A percentile compares a stretch with the other conserved stretches of the same genome.
Conservation (phyloP, 1,140 invertebrate species). For the Propsilocerus akamusi region DNA sequence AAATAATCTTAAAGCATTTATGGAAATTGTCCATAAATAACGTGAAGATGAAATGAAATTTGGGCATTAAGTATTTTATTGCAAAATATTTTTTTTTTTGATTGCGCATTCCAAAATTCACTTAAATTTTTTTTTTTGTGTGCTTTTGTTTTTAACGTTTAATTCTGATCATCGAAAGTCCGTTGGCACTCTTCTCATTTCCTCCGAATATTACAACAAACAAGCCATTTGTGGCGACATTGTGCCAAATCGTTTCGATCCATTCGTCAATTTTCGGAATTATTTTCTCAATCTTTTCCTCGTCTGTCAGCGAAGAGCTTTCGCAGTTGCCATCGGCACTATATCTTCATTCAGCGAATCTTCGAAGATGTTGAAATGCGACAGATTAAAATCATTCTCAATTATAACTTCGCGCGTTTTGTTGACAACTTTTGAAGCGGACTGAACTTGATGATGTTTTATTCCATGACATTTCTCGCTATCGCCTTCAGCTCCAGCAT, state of each 20-base stretch:
- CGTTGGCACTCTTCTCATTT: constrained; percentile 17
- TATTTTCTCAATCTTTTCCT: constrained; percentile 24
- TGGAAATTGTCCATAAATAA: too few relatives aligned
- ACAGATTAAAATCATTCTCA: constrained; percentile 20
- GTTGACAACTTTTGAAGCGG: constrained; percentile 26
- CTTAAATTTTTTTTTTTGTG: too few relatives aligned
- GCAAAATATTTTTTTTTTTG: too few relatives aligned
- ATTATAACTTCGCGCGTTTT: constrained; percentile 28
- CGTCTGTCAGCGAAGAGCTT: too few relatives aligned
- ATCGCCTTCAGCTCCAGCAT: neutral
- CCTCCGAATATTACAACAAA: constrained; percentile 37
- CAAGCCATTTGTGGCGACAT: constrained; percentile 29
- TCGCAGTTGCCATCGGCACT: constrained; percentile 32
- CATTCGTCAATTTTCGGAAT: constrained; percentile 35
- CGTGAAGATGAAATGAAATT: too few relatives aligned
- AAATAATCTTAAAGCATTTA: too few relatives aligned
- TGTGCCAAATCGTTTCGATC: constrained; percentile 37
- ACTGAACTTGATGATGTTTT: constrained; percentile 8
- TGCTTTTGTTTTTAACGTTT: constrained; percentile 10
- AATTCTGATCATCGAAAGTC: constrained; percentile 21
- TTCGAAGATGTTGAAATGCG: constrained; percentile 17
- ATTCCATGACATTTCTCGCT: neutral
- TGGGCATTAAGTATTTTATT: too few relatives aligned
- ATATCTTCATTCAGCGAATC: constrained; percentile 23
- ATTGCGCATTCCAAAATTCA: too few relatives aligned